These are phyloP conservation scores for Myotis lucifugus DNA, from an alignment of 2,113 vertebrate genomes.

Conservation along the genomic window DNA sequence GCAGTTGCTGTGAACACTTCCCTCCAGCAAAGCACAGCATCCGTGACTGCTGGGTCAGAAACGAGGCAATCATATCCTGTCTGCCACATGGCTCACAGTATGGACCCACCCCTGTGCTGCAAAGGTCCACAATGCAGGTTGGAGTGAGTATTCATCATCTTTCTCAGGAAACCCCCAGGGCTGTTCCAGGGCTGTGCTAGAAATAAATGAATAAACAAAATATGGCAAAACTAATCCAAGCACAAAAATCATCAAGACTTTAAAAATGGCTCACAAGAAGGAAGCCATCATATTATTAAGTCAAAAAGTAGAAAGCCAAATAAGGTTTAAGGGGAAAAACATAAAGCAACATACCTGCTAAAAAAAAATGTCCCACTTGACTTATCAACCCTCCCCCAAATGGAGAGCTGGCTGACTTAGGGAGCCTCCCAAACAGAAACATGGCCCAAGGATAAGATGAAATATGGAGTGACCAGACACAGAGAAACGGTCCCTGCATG, in stretches of 20 bases:
- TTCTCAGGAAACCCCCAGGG: neutral
- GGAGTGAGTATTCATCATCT: neutral
- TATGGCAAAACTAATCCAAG: neutral
- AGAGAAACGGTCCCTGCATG: neutral
- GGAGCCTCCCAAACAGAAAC: neutral
- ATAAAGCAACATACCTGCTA: neutral
- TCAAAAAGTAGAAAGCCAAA: constrained; percentile 1
- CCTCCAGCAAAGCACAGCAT: constrained; percentile 53
- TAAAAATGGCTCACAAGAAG: neutral
- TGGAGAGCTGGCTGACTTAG: neutral
- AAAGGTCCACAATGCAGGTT: neutral
- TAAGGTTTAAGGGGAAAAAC: neutral
- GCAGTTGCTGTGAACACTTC: constrained; percentile 1
- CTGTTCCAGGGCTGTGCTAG: neutral
- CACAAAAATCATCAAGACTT: neutral
- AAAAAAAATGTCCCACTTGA: neutral
- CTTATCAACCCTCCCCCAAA: neutral
- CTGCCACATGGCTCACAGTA: constrained; percentile 9
- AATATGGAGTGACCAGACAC: constrained; percentile 24
- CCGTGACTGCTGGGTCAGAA: constrained; percentile 63
- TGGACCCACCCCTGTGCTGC: neutral
- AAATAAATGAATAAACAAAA: constrained; percentile 25
- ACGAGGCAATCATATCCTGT: neutral
- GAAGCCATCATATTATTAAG: neutral
- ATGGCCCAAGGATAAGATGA: neutral